phyloP scores from a whole-genome alignment of 2,113 vertebrate species.

The Cryptomyrus ogoouensis region DNA sequence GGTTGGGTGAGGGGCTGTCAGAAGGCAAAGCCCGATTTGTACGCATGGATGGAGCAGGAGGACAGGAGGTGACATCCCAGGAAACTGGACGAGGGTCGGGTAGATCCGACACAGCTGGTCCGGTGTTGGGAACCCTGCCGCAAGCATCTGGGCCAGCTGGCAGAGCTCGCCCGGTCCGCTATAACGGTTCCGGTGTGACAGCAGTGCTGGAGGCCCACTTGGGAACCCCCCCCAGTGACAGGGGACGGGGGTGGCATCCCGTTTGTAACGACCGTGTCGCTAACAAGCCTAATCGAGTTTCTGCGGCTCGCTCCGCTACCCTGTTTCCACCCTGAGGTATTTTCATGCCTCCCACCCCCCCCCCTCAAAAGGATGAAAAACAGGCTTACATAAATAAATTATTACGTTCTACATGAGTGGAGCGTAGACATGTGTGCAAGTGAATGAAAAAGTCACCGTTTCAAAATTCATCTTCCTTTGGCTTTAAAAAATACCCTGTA shows the following conservation, averaged over 20 bases:
- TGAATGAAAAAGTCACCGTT: slow-evolving; percentile 47
- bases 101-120: background rate
- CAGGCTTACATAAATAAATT: slow-evolving; percentile 7
- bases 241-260: background rate
- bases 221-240: background rate
- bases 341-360: slow-evolving; percentile 29
- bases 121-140: slow-evolving; percentile 15
- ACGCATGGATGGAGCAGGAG: background rate
- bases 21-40: background rate
- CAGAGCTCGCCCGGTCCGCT: background rate
- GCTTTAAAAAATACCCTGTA: slow-evolving; percentile 27
- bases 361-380: background rate
- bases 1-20: background rate
- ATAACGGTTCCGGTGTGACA: background rate
- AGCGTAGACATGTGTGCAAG: slow-evolving; percentile 21
- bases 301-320: background rate
- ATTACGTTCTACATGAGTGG: background rate
- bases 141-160: slow-evolving; percentile 31
- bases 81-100: slow-evolving; percentile 8
- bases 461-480: slow-evolving; percentile 46
- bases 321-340: slow-evolving; percentile 11
- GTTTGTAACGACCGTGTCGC: background rate
- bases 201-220: background rate
- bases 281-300: background rate
- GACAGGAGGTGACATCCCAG: slow-evolving; percentile 14